Base-by-base conservation (phyloP, 2,113 vertebrate species). In the Xyliphius kryptos region DNA sequence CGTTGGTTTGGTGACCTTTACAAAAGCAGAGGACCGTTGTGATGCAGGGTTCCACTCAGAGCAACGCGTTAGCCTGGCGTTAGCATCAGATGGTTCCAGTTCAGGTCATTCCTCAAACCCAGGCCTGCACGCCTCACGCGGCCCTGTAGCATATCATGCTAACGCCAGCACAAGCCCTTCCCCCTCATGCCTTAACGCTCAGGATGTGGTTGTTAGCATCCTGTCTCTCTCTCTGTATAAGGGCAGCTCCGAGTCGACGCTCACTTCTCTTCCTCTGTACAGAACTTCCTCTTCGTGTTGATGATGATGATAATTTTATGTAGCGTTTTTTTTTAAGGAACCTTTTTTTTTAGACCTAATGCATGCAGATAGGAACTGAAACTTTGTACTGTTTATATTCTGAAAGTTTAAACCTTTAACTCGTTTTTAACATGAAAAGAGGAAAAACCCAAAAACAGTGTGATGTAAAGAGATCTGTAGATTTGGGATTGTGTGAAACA, bases 381-480 rank as follows among this genome's bases (percentile, higher is more conserved):
- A 52, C 69, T 69, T 75, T 73, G 47, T 74, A 68, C 17, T 38
- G 37, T 66, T 36, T 51, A 12, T 64, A 68, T 59, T 49, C 44
- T 36, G 61, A 57, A 72, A 67, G 61, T 52, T 70, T 72, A 72
- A 38, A 46, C 64, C 56, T 71, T 56, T 64, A 64, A 48, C n/a
- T 50, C 52, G 11, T 57, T 56, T 41, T 52, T 47, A 2, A 2
- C 12, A 37, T 50, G 66, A 60, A 44, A 51, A 56, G 16, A 43
- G 9, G 1, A 43, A 52, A 66, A 47, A n/a, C 3, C 19, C 22
- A 16, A 37, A 37, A 26, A 6, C 43, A 46, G 21, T 59, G 49
- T 70, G 60, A 67, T 72, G 69, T 74, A 72, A 77, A 77, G 59
- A 71, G 56, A 55, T 73, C 63, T 72, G 69, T 72, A 74, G 72